Evolutionary conservation across 2,113 vertebrate species (phyloP), one percentile per base, ranked within the genome.

Genomic region (Ageneiosus marmoratus): DNA sequence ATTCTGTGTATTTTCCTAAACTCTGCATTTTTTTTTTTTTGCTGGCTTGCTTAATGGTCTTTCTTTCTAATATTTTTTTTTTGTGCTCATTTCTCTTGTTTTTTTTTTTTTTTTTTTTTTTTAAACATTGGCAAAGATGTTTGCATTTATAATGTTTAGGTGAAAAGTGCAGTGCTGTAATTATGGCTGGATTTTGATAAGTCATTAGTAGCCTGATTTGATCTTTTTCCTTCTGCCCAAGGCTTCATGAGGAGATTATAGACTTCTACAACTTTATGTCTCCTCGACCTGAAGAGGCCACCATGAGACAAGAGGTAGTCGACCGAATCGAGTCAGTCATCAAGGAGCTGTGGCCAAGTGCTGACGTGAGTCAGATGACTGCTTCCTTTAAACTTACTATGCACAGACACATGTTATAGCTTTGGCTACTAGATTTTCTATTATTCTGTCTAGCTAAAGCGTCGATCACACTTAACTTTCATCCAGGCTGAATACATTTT

Each of bases 221-320:
- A 29, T 56, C 2, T 24, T 77, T 37, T 84, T 48, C 44, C 48
- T 63, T 79, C 53, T 56, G 73, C 7, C 51, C 62, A 92, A 99
- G 98, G 77, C 95, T 99, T 20, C 98, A 99, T 55, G 97, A 99
- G 91, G 98, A 99, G 93, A 96, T 99, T 90, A 95, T 98, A 87
- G 97, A 99, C 86, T 99, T 99, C 89, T 99, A 99, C 91, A 95
- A 97, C 91, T 99, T 98, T 92, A 98, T 99, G 96, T 98, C 96
- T 77, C 98, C 98, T 76, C 94, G 96, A 87, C 95, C 96, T 5
- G 98, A 98, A 89, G 98, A 99, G 92, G 97, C 96, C 79, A 94
- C 96, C 63, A 99, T 99, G 98, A 96, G 98, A 86, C 95, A 95
- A 86, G 98, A 99, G 91, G 98, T 99, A 77, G 98, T 99, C 58